Evolutionary conservation across 2,888 invertebrate genomes (phyloP).

Genomic region (Leptopilina myrica): DNA sequence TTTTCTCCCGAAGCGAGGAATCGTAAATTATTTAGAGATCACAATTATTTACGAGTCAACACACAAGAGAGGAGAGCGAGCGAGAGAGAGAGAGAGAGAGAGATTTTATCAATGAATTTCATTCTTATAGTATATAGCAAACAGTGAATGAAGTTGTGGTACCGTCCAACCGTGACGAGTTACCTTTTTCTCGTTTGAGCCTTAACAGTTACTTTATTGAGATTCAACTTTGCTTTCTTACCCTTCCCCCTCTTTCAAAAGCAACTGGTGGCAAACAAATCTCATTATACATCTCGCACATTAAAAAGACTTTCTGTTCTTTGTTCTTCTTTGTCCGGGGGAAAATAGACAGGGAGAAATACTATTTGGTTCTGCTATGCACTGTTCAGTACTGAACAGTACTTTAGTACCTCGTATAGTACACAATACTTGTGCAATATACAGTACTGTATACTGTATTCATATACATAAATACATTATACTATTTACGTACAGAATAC

Average conservation of each 20-base stretch:
- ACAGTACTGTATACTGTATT: not conserved
- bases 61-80: not conserved
- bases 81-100: too few relatives aligned
- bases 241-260: not conserved
- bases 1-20: conserved; percentile 16
- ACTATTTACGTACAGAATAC: not conserved
- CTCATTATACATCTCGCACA: not conserved
- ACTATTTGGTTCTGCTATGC: too few relatives aligned
- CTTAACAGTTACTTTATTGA: conserved; percentile 29
- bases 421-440: too few relatives aligned
- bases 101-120: conserved; percentile 47
- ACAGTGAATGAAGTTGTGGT: conserved; percentile 49
- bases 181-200: conserved; percentile 45
- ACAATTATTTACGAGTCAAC: conserved; percentile 34
- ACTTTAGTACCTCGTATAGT: not conserved
- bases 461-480: not conserved
- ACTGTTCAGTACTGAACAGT: too few relatives aligned
- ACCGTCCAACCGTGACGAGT: conserved; percentile 48
- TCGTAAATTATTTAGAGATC: conserved; percentile 32
- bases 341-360: not conserved
- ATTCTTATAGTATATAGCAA: conserved; percentile 38
- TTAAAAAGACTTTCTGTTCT: not conserved
- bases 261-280: conserved; percentile 33
- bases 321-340: not conserved
- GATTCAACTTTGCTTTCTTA: conserved; percentile 33